Evolutionary conservation across 2,888 invertebrate genomes (phyloP).

Genomic region (Operophtera brumata): DNA sequence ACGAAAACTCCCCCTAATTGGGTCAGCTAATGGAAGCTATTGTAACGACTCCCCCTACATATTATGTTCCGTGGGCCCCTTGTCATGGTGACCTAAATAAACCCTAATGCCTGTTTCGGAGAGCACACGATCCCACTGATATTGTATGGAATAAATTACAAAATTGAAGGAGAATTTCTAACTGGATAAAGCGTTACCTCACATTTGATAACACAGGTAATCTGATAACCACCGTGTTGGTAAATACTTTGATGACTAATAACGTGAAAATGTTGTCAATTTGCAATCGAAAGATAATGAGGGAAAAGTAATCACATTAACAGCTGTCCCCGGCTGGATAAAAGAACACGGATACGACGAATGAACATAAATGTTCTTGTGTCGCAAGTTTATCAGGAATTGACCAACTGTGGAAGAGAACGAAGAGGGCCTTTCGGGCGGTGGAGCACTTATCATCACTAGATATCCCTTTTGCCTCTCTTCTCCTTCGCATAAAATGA

Average conservation of each 20-base stretch:
- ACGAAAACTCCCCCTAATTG: conserved; percentile 35
- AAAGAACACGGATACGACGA: not conserved
- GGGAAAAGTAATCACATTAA: conserved; percentile 5
- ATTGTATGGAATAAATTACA: conserved; percentile 9
- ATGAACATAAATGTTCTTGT: not conserved
- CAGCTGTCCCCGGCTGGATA: conserved; percentile 1
- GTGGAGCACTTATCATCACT: conserved; percentile 12
- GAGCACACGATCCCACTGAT: conserved; percentile 1
- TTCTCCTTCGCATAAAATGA: not conserved
- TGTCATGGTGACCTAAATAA: conserved; percentile 41
- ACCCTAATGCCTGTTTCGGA: conserved; percentile 16
- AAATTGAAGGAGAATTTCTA: conserved; percentile 8
- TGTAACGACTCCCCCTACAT: conserved; percentile 35
- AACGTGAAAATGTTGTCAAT: conserved; percentile 17
- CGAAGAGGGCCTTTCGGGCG: not conserved
- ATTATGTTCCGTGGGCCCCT: conserved; percentile 33
- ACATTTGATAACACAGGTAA: conserved; percentile 15
- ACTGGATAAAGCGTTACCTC: conserved; percentile 16
- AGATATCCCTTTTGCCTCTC: not conserved
- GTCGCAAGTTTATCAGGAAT: conserved; percentile 7
- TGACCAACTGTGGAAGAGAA: not conserved
- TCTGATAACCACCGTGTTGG: conserved; percentile 24
- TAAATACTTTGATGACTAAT: conserved; percentile 25
- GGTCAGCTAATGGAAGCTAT: conserved; percentile 40
- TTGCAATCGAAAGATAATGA: conserved; percentile 4